Conservation (phyloP, 2,113 vertebrate genomes). For the Mesoclemmys tuberculata region DNA sequence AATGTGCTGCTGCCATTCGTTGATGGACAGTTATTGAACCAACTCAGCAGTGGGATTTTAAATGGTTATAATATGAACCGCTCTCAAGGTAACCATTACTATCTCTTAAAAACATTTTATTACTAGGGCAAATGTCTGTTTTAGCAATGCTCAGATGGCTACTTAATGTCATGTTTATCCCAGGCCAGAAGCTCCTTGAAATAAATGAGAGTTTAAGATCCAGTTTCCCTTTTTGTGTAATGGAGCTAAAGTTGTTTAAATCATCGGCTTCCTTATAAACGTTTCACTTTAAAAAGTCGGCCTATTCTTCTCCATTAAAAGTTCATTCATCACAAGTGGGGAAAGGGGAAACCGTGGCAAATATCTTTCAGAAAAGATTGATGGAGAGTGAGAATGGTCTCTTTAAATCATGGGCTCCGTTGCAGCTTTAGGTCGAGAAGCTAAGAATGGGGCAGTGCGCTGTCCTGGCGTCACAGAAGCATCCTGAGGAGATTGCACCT, state of each 20-base stretch:
- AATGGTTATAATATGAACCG: slow-evolving; percentile 51
- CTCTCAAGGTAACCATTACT: slow-evolving; percentile 76
- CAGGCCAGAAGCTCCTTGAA: slow-evolving; percentile 28
- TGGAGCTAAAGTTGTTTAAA: slow-evolving; percentile 71
- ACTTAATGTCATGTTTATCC: slow-evolving; percentile 69
- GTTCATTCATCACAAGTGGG: slow-evolving; percentile 63
- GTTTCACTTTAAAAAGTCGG: slow-evolving; percentile 63
- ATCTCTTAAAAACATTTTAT: slow-evolving; percentile 75
- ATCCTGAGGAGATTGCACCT: rapidly evolving
- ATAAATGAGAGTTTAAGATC: slow-evolving; percentile 50
- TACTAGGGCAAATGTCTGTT: slow-evolving; percentile 61
- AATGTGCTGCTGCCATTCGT: neutral
- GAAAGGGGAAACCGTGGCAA: neutral
- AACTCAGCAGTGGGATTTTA: slow-evolving; percentile 62
- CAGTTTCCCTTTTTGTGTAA: slow-evolving; percentile 42
- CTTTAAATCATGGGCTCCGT: rapidly evolving
- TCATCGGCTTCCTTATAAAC: slow-evolving; percentile 70
- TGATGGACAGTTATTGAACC: slow-evolving; percentile 71
- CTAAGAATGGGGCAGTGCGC: neutral
- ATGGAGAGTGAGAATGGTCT: neutral
- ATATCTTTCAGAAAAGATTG: neutral
- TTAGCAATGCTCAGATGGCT: slow-evolving; percentile 72
- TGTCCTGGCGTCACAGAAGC: neutral
- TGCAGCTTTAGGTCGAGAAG: rapidly evolving
- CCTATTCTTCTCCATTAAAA: slow-evolving; percentile 57